Percentiles rank a stretch among this genome's conserved stretches.
These are phyloP conservation scores for Ceratoteleas bidentatus DNA, from an alignment of 1,140 invertebrate species.

Conservation along the genomic window DNA sequence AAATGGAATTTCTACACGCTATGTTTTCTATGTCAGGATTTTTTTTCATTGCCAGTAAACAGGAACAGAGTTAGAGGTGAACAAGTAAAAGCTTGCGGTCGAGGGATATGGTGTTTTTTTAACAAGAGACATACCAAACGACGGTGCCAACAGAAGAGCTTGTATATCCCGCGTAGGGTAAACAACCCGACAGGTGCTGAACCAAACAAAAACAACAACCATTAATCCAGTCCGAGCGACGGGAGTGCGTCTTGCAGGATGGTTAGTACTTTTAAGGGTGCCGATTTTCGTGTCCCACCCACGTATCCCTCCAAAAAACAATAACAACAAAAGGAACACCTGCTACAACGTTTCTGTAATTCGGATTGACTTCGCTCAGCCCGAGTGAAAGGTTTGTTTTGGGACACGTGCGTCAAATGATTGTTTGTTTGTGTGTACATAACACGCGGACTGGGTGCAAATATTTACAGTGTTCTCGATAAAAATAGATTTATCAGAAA, in stretches of 20 bases:
- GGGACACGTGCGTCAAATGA: too few species aligned
- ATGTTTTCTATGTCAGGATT: neutral
- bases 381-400: too few species aligned
- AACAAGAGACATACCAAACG: conserved; percentile 74
- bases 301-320: too few species aligned
- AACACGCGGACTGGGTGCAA: too few species aligned
- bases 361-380: too few species aligned
- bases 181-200: conserved; percentile 79
- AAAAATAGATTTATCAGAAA: too few species aligned
- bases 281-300: too few species aligned
- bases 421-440: too few species aligned
- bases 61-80: conserved; percentile 40
- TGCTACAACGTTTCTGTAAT: too few species aligned
- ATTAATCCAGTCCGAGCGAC: conserved; percentile 53
- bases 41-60: neutral
- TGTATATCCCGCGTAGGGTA: conserved; percentile 75
- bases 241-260: conserved; percentile 30
- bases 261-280: conserved; percentile 26
- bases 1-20: too few species aligned
- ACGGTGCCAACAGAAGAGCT: conserved; percentile 75
- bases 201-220: conserved; percentile 75
- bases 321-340: too few species aligned
- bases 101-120: conserved; percentile 40
- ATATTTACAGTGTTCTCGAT: too few species aligned
- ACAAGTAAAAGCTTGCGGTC: conserved; percentile 34